A percentile compares a stretch with the other conserved stretches of the same genome.
phyloP scores from a whole-genome alignment of 1,140 invertebrate species.

The Hycleus cichorii region DNA sequence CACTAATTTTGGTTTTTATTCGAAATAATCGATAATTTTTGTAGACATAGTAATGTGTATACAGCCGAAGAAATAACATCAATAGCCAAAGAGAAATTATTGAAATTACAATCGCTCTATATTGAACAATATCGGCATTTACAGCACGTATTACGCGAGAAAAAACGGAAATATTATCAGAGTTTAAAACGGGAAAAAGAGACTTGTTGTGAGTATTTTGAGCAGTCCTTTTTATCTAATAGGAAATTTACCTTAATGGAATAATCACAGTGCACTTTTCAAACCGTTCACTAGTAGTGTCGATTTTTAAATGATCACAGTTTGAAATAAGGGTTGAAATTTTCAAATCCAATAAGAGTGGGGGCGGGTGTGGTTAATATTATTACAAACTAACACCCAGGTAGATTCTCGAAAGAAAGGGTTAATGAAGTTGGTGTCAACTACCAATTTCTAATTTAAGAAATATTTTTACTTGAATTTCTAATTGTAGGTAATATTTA shows the following conservation, averaged over 20 bases:
- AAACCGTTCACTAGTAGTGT: too few species aligned
- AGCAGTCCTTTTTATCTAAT: slow-evolving; percentile 34
- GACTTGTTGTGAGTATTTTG: slow-evolving; percentile 60
- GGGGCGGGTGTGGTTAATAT: too few species aligned
- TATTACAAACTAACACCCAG: too few species aligned
- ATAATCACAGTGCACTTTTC: too few species aligned
- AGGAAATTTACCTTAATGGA: too few species aligned
- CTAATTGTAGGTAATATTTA: slow-evolving; percentile 60
- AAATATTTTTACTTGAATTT: too few species aligned
- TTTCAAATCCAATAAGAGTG: too few species aligned
- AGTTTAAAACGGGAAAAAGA: slow-evolving; percentile 70
- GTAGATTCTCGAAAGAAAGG: too few species aligned
- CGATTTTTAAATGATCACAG: too few species aligned
- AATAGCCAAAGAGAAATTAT: slow-evolving; percentile 68
- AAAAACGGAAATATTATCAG: slow-evolving; percentile 65
- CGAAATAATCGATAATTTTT: not conserved
- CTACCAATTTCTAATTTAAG: too few species aligned
- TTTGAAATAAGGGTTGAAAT: too few species aligned
- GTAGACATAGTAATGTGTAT: slow-evolving; percentile 76
- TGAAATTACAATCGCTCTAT: slow-evolving; percentile 73
- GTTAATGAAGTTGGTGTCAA: too few species aligned
- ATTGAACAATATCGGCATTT: slow-evolving; percentile 74
- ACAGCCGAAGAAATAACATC: slow-evolving; percentile 79
- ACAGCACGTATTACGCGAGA: slow-evolving; percentile 63
- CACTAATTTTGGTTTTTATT: slow-evolving; percentile 12